Conservation (phyloP, 2,888 invertebrate genomes). For the Microctonus aethiopoides region DNA sequence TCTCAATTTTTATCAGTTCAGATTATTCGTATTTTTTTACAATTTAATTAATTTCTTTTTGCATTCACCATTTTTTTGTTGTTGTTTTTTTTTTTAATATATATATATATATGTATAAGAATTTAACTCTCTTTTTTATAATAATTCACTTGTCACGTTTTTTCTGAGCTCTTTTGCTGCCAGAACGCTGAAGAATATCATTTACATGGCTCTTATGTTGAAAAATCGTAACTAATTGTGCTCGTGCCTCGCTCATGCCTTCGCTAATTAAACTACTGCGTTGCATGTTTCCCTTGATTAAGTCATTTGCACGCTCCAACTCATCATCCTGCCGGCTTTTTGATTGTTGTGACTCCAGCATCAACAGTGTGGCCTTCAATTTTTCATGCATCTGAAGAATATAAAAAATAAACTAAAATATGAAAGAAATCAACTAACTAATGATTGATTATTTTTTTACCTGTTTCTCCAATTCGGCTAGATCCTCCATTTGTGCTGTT, state of each 20-base stretch:
- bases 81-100: neutral
- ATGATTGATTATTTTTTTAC: too few relatives aligned
- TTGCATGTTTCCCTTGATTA: conserved; percentile 90
- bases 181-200: conserved; percentile 90
- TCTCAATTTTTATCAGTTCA: neutral
- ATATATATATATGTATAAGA: neutral
- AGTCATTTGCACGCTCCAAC: conserved; percentile 62
- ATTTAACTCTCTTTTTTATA: neutral
- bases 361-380: conserved; percentile 59
- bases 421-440: too few relatives aligned
- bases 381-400: conserved; percentile 60
- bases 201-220: conserved; percentile 90
- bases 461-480: conserved; percentile 71
- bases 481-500: conserved; percentile 91
- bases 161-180: conserved; percentile 91
- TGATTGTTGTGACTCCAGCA: conserved; percentile 59
- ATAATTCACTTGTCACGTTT: conserved; percentile 80
- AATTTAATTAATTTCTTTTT: conserved; percentile 41
- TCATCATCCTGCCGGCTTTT: conserved; percentile 58
- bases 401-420: neutral
- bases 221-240: conserved; percentile 88
- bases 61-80: neutral
- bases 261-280: conserved; percentile 93
- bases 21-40: conserved; percentile 32
- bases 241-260: conserved; percentile 88